A percentile compares a stretch with the other conserved stretches of the same genome.
Evolutionary conservation across 2,797 vertebrate species (phyloP).

Genomic region (Amblyraja radiata): DNA sequence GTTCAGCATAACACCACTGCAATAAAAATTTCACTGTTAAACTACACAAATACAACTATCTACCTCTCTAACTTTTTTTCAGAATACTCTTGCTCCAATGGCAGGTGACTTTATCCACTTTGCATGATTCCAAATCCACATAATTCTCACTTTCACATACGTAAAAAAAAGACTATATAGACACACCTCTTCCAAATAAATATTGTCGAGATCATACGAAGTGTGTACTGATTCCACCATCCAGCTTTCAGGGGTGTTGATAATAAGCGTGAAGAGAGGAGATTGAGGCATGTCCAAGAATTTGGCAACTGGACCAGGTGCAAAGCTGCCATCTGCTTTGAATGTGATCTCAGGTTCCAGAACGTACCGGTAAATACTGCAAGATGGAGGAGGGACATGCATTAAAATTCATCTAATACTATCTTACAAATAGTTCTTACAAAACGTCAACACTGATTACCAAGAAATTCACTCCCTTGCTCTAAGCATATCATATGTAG

Average conservation of each 20-base stretch:
- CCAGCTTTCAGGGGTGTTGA: constrained; percentile 95
- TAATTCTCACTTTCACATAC: too few species aligned
- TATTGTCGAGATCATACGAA: constrained; percentile 94
- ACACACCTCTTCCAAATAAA: constrained; percentile 89
- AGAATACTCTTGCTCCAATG: background rate
- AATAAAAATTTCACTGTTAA: background rate
- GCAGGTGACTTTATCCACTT: background rate
- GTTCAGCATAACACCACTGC: background rate
- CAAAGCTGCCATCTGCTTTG: constrained; percentile 68
- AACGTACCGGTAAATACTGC: constrained; percentile 89
- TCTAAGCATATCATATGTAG: too few species aligned
- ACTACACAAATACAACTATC: background rate
- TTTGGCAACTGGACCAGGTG: constrained; percentile 80
- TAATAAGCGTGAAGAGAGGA: constrained; percentile 87
- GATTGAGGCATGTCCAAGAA: constrained; percentile 97
- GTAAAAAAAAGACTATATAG: background rate
- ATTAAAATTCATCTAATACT: background rate
- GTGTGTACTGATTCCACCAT: constrained; percentile 95
- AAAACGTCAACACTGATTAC: background rate
- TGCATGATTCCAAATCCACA: background rate
- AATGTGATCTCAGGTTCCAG: constrained; percentile 86
- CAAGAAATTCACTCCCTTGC: too few species aligned
- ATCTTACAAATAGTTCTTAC: background rate
- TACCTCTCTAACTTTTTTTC: background rate
- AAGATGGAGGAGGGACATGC: constrained; percentile 44